A percentile compares a stretch with the other conserved stretches of the same genome.
Evolutionary conservation across 1,140 invertebrate genomes (phyloP).

Genomic region (Listronotus oregonensis): DNA sequence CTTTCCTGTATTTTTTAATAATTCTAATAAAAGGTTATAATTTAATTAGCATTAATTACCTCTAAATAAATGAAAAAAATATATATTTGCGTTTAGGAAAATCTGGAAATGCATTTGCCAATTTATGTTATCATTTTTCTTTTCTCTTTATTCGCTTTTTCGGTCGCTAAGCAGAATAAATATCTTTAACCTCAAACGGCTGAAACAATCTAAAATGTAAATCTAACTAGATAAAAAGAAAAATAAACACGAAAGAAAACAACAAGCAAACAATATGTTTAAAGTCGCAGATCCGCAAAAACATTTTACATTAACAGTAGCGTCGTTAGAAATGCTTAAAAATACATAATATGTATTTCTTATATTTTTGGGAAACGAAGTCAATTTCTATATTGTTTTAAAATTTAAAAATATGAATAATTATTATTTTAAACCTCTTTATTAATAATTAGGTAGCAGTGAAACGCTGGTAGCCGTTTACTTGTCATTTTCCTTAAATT

Average conservation of each 20-base stretch:
- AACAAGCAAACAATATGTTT: conserved; percentile 19
- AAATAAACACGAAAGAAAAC: conserved; percentile 8
- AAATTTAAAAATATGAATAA: too few species aligned
- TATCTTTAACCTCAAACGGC: conserved; percentile 11
- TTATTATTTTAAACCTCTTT: too few species aligned
- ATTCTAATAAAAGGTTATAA: too few species aligned
- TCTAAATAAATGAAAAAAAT: too few species aligned
- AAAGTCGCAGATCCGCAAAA: not conserved
- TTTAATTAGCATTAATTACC: too few species aligned
- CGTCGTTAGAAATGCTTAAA: not conserved
- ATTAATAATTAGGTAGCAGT: too few species aligned
- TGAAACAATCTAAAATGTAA: conserved; percentile 16
- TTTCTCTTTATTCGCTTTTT: not conserved
- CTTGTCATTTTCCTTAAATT: too few species aligned
- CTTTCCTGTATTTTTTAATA: too few species aligned
- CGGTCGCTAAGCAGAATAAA: conserved; percentile 10
- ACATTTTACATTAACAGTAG: not conserved
- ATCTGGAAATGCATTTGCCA: not conserved
- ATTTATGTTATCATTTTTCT: not conserved
- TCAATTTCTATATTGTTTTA: too few species aligned
- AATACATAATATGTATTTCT: too few species aligned
- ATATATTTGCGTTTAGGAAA: not conserved
- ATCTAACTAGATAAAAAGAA: conserved; percentile 13
- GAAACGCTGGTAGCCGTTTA: too few species aligned
- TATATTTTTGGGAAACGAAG: too few species aligned